Evolutionary conservation across 2,888 invertebrate genomes (phyloP), one percentile per base, ranked within the genome.

Genomic region (Labia minor): DNA sequence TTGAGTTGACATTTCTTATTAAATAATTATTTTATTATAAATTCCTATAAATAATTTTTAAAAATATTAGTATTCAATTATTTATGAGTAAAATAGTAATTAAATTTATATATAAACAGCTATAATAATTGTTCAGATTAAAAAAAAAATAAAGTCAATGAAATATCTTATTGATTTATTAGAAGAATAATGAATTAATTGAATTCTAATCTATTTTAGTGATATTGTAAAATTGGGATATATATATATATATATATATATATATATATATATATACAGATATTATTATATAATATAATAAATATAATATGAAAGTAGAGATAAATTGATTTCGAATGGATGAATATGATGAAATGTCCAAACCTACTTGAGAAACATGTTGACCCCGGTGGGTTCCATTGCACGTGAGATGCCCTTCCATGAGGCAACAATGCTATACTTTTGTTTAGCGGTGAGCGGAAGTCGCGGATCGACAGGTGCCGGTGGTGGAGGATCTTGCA

Each of bases 311-410:
- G 10, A 26, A 1, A 64, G 6, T 11, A 6, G 19, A 6, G 21
- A 10, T 1, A 26, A 14, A 64, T 11, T 19, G 11, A 21, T 63
- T 6, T 16, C 16, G n/a, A 20, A 63, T 19, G 19, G 6, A 10
- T 62, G 16, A 20, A 18, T 19, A 8, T 3, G 21, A 20, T 63
- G 19, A 19, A 20, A 6, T 63, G 4, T 3, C 4, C 6, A 16
- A n/a, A 87, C 90, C 86, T 81, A 93, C 93, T 89, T 91, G 78
- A 92, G 83, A 78, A 94, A 93, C 93, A 94, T 94, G 79, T 86
- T 87, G 72, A 92, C 86, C 65, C 93, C 93, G 63, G 93, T 93
- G 67, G 88, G 86, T 78, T 91, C 90, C 85, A 93, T 89, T 14
- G 92, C 92, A 71, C 93, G 83, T 71, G 89, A 87, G 73, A 94